phyloP scores from a whole-genome alignment of 1,140 invertebrate genomes.

The Melanaphis sacchari region DNA sequence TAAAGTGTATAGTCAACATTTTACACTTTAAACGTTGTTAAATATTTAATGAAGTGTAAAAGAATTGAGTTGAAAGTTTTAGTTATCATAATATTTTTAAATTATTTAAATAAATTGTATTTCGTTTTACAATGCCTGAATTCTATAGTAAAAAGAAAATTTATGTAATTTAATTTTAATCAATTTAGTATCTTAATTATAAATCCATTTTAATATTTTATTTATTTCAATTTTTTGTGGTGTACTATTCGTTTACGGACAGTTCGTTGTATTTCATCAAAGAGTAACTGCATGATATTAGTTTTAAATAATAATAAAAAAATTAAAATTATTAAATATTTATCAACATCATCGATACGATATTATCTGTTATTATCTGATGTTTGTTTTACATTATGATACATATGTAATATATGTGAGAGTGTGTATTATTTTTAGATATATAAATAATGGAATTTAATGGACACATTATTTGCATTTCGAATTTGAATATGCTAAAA shows the following conservation, averaged over 20 bases:
- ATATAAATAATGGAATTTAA: not conserved
- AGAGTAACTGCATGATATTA: not conserved
- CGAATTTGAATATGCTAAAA: slow-evolving; percentile 6
- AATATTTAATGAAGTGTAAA: slow-evolving; percentile 10
- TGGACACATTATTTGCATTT: not conserved
- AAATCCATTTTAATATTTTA: not conserved
- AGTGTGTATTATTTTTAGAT: not conserved
- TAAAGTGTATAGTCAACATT: not conserved
- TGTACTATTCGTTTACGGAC: not conserved
- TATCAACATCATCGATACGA: not conserved
- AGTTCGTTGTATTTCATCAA: not conserved
- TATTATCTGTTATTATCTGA: not conserved
- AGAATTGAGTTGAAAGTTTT: not conserved
- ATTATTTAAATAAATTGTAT: not conserved
- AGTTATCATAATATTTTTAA: not conserved
- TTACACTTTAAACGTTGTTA: not conserved
- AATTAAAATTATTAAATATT: not conserved
- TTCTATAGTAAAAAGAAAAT: not conserved
- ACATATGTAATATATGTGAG: too few relatives aligned
- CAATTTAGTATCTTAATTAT: not conserved
- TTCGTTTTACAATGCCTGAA: not conserved
- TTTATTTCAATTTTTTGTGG: not conserved
- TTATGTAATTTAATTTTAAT: not conserved
- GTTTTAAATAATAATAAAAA: not conserved
- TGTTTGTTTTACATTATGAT: not conserved